These are phyloP conservation scores for Leptosomus discolor DNA, from an alignment of 2,113 vertebrate genomes.

Conservation along the genomic window DNA sequence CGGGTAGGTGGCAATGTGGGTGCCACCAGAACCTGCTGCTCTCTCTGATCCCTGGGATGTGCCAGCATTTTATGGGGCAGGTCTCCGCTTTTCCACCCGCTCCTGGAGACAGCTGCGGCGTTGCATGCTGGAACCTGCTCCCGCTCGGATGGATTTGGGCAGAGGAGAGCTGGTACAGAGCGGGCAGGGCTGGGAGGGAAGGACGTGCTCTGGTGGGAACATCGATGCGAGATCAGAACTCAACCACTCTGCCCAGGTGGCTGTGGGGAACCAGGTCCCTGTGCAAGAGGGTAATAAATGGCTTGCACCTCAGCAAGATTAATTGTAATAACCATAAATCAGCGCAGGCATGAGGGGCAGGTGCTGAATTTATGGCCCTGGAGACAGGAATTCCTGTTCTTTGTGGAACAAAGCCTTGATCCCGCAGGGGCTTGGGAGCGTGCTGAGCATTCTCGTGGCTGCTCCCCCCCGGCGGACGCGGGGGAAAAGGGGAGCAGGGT, in stretches of 20 bases:
- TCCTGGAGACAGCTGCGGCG: not conserved
- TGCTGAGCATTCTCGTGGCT: not conserved
- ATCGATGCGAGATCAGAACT: not conserved
- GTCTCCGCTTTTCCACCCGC: not conserved
- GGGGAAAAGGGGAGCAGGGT: not conserved
- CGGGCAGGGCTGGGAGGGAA: not conserved
- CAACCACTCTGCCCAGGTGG: not conserved
- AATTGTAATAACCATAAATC: slow-evolving; percentile 52
- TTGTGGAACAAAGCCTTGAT: slow-evolving; percentile 35
- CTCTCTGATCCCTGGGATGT: not conserved
- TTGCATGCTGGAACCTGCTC: not conserved
- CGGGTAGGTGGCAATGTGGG: rapidly evolving
- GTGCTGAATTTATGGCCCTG: slow-evolving; percentile 23
- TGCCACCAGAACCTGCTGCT: not conserved
- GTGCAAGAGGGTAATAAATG: not conserved
- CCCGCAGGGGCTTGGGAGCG: not conserved
- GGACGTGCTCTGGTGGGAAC: not conserved
- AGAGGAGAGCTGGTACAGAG: not conserved
- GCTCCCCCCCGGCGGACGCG: rapidly evolving
- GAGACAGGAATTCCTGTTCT: slow-evolving; percentile 60
- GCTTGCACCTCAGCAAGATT: slow-evolving; percentile 21
- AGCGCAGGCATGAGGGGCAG: not conserved
- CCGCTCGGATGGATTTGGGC: not conserved
- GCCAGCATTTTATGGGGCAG: rapidly evolving
- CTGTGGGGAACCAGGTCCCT: not conserved